Percentiles rank a stretch among this genome's conserved stretches.
These are phyloP conservation scores for Galeopsomyia nigrocyanea DNA, from an alignment of 2,888 invertebrate genomes.

Conservation along the genomic window DNA sequence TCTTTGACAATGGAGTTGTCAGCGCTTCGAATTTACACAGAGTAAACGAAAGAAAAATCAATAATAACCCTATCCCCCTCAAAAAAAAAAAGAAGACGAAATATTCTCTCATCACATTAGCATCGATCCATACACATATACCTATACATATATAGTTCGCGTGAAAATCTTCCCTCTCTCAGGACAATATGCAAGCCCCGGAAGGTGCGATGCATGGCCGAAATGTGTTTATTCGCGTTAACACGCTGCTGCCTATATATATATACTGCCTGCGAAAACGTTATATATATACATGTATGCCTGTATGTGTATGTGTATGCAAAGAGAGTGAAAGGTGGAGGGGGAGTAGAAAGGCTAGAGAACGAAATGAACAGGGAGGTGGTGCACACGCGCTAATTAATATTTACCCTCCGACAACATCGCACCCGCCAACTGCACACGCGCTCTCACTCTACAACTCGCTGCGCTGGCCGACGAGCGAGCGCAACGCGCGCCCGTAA, in stretches of 20 bases:
- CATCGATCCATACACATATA: background rate
- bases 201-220: conserved; percentile 59
- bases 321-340: no score
- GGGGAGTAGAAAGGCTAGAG: no score
- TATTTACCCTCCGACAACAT: conserved; percentile 67
- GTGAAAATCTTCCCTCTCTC: no score
- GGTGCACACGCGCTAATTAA: conserved; percentile 61
- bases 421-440: conserved; percentile 52
- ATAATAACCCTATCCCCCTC: no score
- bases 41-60: background rate
- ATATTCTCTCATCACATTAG: background rate
- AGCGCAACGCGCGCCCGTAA: conserved; percentile 16
- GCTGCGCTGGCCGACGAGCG: no score
- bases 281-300: background rate
- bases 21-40: no score
- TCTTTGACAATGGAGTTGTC: no score
- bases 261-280: background rate
- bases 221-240: conserved; percentile 64
- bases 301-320: background rate
- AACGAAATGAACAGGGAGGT: no score
- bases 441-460: conserved; percentile 21
- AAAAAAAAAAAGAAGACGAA: background rate
- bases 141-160: background rate
- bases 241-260: conserved; percentile 57
- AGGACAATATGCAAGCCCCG: conserved; percentile 33